Conservation (phyloP, 2,888 invertebrate genomes). For the Pilophorus perplexus region DNA sequence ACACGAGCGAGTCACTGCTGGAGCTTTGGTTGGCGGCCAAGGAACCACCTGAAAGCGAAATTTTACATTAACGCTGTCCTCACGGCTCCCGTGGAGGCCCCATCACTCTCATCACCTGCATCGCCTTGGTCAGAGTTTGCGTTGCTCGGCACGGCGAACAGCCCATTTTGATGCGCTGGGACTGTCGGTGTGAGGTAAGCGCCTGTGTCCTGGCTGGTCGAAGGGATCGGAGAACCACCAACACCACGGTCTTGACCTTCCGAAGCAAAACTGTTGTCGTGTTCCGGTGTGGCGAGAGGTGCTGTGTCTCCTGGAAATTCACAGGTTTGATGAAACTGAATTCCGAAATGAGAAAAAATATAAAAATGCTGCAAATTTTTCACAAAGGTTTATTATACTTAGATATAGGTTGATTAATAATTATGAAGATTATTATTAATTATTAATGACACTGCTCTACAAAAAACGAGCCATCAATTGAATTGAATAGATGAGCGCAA, state of each 20-base stretch:
- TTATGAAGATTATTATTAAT: too few relatives aligned
- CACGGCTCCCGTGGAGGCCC: too few relatives aligned
- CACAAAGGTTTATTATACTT: too few relatives aligned
- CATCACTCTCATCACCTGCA: constrained; percentile 12
- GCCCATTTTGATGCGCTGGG: not conserved
- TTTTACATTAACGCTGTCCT: too few relatives aligned
- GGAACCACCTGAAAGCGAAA: constrained; percentile 7
- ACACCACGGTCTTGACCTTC: constrained; percentile 29
- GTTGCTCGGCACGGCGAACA: constrained; percentile 2
- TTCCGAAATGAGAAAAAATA: not conserved
- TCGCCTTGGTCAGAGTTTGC: constrained; percentile 16
- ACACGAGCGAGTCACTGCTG: constrained; percentile 47
- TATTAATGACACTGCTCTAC: too few relatives aligned
- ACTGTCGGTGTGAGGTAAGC: constrained; percentile 4
- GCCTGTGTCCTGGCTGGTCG: constrained; percentile 36
- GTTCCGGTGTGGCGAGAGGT: constrained; percentile 62
- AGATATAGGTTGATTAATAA: too few relatives aligned
- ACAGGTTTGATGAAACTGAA: not conserved
- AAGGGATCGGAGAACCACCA: constrained; percentile 37
- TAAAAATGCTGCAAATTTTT: too few relatives aligned
- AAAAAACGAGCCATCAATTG: too few relatives aligned
- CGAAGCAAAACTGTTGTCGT: constrained; percentile 46
- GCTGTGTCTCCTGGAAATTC: constrained; percentile 53
- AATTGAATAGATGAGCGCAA: too few relatives aligned
- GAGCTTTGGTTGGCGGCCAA: constrained; percentile 40